These are phyloP conservation scores for Drosophila pectinifera DNA, from an alignment of 1,140 invertebrate species.

Conservation along the genomic window DNA sequence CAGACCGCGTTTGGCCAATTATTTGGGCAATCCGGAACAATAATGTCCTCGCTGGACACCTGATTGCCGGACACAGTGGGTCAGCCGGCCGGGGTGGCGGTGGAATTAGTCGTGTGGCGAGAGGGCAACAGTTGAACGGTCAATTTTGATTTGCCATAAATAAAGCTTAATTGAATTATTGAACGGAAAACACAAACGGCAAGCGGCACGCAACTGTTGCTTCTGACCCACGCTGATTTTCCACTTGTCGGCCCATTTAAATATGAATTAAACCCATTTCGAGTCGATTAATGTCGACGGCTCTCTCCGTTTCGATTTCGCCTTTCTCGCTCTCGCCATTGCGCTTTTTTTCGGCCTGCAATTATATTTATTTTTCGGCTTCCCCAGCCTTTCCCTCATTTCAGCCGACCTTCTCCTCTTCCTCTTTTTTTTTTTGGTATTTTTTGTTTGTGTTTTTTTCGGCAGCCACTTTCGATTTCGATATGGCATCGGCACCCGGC, in stretches of 20 bases:
- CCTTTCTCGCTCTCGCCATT: constrained; percentile 10
- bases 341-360: constrained; percentile 49
- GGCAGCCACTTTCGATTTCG: constrained; percentile 68
- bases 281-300: constrained; percentile 79
- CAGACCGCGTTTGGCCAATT: constrained; percentile 28
- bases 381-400: constrained; percentile 41
- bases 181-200: constrained; percentile 37
- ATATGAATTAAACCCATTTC: constrained; percentile 81
- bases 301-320: constrained; percentile 56
- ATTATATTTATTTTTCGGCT: constrained; percentile 76
- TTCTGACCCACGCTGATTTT: constrained; percentile 10
- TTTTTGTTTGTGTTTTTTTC: constrained; percentile 37
- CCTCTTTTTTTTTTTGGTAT: constrained; percentile 1
- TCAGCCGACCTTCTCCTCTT: constrained; percentile 23
- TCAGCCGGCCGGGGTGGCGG: constrained; percentile 6
- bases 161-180: constrained; percentile 78
- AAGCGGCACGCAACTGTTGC: constrained; percentile 62
- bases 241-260: constrained; percentile 67
- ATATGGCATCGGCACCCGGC: constrained; percentile 48
- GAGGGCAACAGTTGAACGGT: constrained; percentile 39
- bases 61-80: constrained; percentile 19
- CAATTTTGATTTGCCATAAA: constrained; percentile 75
- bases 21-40: constrained; percentile 51
- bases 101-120: constrained; percentile 41
- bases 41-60: constrained; percentile 32